Percentiles rank a stretch among this genome's conserved stretches.
These are phyloP conservation scores for rabbit (Oryctolagus cuniculus) DNA, from an alignment of 2,113 vertebrate species.

Conservation along the genomic window mOryCun1.1 NC_091453.1:78589001-78589500, in stretches of 20 bases:
- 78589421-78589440: no score
- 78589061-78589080: not conserved
- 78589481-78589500: no score
- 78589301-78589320: no score
- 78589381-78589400: no score
- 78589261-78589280: not conserved
- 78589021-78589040: not conserved
- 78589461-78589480: no score
- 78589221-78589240: not conserved
- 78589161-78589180: not conserved
- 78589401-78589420: no score
- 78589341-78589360: no score
- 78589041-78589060: not conserved
- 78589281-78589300: no score
- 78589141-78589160: not conserved
- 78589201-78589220: not conserved
- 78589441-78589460: no score
- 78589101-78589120: not conserved
- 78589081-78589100: not conserved
- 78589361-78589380: no score
- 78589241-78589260: not conserved
- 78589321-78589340: no score
- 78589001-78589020: no score
- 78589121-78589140: not conserved
- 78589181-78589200: not conserved